Base-by-base conservation (phyloP, 1,140 invertebrate genomes). In the Frieseomelitta varia region DNA sequence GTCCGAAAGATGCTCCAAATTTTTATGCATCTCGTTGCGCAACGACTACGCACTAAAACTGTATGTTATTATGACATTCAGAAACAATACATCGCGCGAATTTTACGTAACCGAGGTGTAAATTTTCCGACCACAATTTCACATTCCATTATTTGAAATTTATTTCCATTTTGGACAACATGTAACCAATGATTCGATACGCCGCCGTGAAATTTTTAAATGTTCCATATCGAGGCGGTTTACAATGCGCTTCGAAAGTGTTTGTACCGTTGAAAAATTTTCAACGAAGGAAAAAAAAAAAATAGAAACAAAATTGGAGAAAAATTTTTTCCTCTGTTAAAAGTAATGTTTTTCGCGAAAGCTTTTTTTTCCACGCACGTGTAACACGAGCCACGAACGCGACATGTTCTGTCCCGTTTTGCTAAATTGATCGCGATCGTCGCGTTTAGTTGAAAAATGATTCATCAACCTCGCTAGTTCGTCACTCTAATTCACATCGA, bases 171-270 rank as follows among this genome's bases (percentile, higher is more conserved):
- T 63, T n/a, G 14, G 17, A 0, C 24, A 11, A n/a, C 27, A 63
- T n/a, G n/a, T 47, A 63, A n/a, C 61, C 61, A 63, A 63, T 63
- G n/a, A 63, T 63, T n/a, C 61, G 14, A n/a, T 63, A 63, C 61
- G 27, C 27, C 24, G n/a, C n/a, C 3, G 61, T 11, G 61, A 63
- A 47, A 47, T 8, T 47, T 47, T 47, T 47, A 63, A 63, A 63
- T 63, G 27, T 63, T 63, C 61, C n/a, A n/a, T 4, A 12, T 63
- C 61, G n/a, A 27, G 27, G 4, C 61, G 39, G 61, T 63, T 63
- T 27, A 63, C n/a, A 63, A 63, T 63, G n/a, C 39, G 39, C 39
- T 47, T 47, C 61, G 12, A 63, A 63, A 63, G 61, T n/a, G n/a
- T 63, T 63, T 27, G n/a, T 2, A 63, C 14, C n/a, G n/a, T 63